These are phyloP conservation scores for Leptarthrus brevirostris DNA, from an alignment of 2,888 invertebrate species.

Conservation along the genomic window DNA sequence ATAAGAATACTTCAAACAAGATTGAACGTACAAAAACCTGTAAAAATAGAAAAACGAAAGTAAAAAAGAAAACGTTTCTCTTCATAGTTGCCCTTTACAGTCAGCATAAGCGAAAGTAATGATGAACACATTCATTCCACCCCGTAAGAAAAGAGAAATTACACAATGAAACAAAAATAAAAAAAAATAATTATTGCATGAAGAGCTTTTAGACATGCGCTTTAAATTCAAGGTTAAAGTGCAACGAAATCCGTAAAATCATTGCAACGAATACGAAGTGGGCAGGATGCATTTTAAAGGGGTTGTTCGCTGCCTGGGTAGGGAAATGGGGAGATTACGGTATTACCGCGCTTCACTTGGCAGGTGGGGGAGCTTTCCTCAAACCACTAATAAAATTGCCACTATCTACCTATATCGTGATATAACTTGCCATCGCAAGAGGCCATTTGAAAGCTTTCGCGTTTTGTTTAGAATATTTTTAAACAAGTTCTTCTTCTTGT, in stretches of 20 bases:
- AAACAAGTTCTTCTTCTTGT: no score
- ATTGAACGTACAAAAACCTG: no score
- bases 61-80: conserved; percentile 21
- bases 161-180: conserved; percentile 44
- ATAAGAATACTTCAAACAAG: no score
- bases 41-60: conserved; percentile 3
- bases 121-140: conserved; percentile 53
- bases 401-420: no score
- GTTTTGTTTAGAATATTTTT: no score
- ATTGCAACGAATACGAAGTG: conserved; percentile 19
- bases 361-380: conserved; percentile 9
- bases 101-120: conserved; percentile 56
- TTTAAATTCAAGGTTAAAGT: conserved; percentile 66
- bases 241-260: conserved; percentile 63
- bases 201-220: conserved; percentile 56
- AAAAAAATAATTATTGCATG: conserved; percentile 46
- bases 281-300: conserved; percentile 27
- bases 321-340: neutral
- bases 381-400: neutral
- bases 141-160: conserved; percentile 47
- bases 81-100: conserved; percentile 3
- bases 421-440: no score
- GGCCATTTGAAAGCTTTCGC: no score
- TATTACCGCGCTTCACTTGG: no score
- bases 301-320: conserved; percentile 46